Conservation (phyloP, 2,113 vertebrate genomes). For the Cololabis saira region DNA sequence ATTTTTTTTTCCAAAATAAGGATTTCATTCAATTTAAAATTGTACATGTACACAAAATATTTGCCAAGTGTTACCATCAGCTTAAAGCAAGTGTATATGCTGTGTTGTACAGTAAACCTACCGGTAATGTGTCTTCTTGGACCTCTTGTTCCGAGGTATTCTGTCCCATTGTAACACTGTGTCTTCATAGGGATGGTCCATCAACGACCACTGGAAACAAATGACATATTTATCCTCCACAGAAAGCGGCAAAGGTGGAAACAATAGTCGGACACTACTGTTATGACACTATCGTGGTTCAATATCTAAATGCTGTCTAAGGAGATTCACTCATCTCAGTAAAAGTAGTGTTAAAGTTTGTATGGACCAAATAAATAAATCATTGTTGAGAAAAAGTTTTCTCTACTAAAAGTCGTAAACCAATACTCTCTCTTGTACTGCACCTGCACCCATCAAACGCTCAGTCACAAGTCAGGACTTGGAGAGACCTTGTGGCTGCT, state of each 20-base stretch:
- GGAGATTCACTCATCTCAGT: too few species aligned
- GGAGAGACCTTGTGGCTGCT: not conserved
- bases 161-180: slow-evolving; percentile 82
- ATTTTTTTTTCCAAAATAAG: not conserved
- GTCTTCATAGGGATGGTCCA: slow-evolving; percentile 81
- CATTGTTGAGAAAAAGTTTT: too few species aligned
- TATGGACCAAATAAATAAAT: too few species aligned
- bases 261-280: not conserved
- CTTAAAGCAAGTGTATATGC: not conserved
- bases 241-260: not conserved
- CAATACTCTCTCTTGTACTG: too few species aligned
- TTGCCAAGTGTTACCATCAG: too few species aligned
- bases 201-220: slow-evolving; percentile 75
- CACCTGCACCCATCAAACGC: too few species aligned
- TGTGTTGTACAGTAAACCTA: slow-evolving; percentile 36
- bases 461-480: too few species aligned
- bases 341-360: too few species aligned
- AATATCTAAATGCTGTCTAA: too few species aligned
- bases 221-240: slow-evolving; percentile 27
- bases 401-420: too few species aligned
- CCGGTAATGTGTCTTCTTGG: slow-evolving; percentile 62
- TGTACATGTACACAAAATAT: too few species aligned
- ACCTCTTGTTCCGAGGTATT: slow-evolving; percentile 80
- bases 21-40: not conserved
- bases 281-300: too few species aligned